phyloP scores from a whole-genome alignment of 2,888 invertebrate genomes.

The Syritta pipiens region DNA sequence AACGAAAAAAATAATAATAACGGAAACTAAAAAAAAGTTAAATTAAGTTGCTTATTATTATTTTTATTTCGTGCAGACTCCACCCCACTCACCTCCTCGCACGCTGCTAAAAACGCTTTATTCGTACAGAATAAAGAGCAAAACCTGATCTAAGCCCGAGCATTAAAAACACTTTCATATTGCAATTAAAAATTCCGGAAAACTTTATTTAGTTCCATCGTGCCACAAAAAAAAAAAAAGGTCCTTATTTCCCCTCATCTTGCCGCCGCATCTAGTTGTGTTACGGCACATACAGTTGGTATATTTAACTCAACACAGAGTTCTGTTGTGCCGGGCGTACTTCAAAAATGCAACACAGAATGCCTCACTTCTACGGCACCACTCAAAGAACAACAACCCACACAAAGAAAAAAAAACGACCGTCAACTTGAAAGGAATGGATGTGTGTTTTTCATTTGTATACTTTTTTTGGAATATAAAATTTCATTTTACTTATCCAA shows the following conservation, averaged over 20 bases:
- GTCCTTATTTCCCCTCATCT: conserved; percentile 23
- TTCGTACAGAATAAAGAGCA: not conserved
- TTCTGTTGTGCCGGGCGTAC: conserved; percentile 29
- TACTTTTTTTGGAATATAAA: conserved; percentile 33
- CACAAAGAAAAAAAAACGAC: conserved; percentile 35
- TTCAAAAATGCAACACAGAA: conserved; percentile 46
- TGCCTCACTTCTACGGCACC: conserved; percentile 23
- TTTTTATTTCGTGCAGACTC: conserved; percentile 34
- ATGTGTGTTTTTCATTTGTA: conserved; percentile 45
- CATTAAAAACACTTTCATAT: conserved; percentile 38
- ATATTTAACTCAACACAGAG: conserved; percentile 33
- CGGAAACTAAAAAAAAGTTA: conserved; percentile 29
- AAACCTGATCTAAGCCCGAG: conserved; percentile 17
- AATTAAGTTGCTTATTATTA: conserved; percentile 55
- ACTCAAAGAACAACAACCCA: conserved; percentile 22
- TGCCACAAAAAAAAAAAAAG: conserved; percentile 22
- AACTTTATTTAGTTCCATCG: conserved; percentile 38
- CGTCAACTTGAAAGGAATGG: conserved; percentile 30
- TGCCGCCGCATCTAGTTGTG: not conserved
- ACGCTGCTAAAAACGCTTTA: not conserved
- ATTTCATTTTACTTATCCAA: conserved; percentile 34
- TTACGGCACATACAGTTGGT: conserved; percentile 10
- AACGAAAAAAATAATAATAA: no score
- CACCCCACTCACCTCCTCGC: conserved; percentile 12
- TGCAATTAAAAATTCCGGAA: conserved; percentile 58